Conservation (phyloP, 2,888 invertebrate species). For the Sturmia bella region DNA sequence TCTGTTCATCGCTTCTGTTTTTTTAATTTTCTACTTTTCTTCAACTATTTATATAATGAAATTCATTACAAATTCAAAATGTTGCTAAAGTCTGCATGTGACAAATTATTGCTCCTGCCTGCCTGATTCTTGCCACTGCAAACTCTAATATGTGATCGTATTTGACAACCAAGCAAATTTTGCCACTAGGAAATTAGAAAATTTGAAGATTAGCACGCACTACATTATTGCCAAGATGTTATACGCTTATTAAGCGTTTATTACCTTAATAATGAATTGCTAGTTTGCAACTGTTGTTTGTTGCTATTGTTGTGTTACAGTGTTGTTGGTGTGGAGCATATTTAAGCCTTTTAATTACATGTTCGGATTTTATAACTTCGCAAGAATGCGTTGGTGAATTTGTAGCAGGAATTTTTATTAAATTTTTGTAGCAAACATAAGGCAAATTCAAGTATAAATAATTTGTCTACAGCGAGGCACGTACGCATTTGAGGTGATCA, state of each 20-base stretch:
- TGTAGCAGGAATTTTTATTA: no score
- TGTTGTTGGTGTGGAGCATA: constrained; percentile 4
- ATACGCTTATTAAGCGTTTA: constrained; percentile 54
- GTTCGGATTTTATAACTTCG: not conserved
- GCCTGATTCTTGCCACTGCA: not conserved
- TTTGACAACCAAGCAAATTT: not conserved
- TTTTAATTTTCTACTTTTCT: not conserved
- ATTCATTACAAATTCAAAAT: constrained; percentile 38
- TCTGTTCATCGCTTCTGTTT: not conserved
- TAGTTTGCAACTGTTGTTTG: constrained; percentile 34
- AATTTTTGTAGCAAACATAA: not conserved
- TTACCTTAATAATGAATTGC: constrained; percentile 41
- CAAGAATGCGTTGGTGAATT: no score
- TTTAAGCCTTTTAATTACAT: constrained; percentile 14
- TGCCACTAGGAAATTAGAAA: constrained; percentile 17
- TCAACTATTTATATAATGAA: constrained; percentile 3
- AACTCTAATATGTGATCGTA: not conserved
- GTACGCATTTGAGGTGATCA: not conserved
- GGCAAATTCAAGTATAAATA: not conserved
- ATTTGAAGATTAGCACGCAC: not conserved
- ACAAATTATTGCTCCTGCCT: constrained; percentile 10
- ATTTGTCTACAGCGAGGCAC: not conserved
- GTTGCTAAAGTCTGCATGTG: constrained; percentile 1
- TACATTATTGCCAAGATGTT: constrained; percentile 35
- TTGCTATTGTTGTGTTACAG: constrained; percentile 13